Base-by-base conservation (phyloP, 2,113 vertebrate species). In the Rattus rattus region DNA sequence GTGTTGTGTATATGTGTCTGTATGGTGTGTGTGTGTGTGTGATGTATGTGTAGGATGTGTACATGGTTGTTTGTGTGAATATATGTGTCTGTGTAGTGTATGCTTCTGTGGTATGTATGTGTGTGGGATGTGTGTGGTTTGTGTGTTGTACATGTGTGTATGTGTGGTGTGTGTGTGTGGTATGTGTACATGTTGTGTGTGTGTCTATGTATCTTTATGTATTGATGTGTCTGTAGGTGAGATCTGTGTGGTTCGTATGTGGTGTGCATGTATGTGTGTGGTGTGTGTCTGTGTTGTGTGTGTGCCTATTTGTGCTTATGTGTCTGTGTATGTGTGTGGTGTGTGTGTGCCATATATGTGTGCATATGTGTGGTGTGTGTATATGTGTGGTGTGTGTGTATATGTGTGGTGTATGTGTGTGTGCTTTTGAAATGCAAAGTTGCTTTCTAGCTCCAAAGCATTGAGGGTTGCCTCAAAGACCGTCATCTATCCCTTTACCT, bases 371-470 rank as follows among this genome's bases (percentile, higher is more conserved):
- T 72, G 16, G 7, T n/a, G n/a, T 47, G 39, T 30, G 76, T 54
- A 1, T 33, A 16, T 19, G 0, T 54, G 17, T 49, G 6, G 12
- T 28, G 43, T 77, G 43, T 79, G 49, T 30, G 6, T 77, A 3
- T 80, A 11, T 54, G 7, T 80, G 16, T 36, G 30, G 7, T 8
- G 16, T 52, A 54, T 52, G 24, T 19, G 39, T 12, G 4, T 19
- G 9, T 9, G 1, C 1, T 33, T 69, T 92, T 92, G 7, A 83
- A 89, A 61, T 54, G 24, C 30, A 89, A 73, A 19, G 12, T 14
- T 79, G 2, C 94, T 89, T 88, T 75, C 88, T 13, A 33, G 16
- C 30, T 63, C 61, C 70, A 73, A 94, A 95, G 73, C 90, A 20
- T 13, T 39, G 5, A 13, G 87, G 16, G 43, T 13, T 59, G 4